Evolutionary conservation across 2,888 invertebrate species (phyloP).

Genomic region (Cepaea hortensis): DNA sequence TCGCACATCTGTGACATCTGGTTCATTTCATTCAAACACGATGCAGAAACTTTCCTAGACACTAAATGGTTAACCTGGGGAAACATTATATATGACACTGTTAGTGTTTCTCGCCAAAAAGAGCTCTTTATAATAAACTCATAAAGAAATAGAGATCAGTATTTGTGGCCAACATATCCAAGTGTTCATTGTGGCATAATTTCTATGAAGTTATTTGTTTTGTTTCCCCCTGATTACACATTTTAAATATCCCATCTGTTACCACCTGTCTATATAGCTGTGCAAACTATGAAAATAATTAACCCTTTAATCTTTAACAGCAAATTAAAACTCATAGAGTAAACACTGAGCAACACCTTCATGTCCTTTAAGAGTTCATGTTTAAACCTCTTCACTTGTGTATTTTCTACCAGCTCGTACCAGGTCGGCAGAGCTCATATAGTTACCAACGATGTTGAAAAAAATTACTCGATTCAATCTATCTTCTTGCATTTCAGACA

Average conservation of each 20-base stretch:
- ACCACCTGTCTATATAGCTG: not conserved
- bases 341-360: no score
- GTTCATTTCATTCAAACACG: constrained; percentile 66
- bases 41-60: constrained; percentile 67
- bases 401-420: no score
- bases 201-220: not conserved
- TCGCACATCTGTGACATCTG: constrained; percentile 72
- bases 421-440: no score
- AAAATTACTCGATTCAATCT: no score
- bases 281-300: no score
- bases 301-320: no score
- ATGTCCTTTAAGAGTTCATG: no score
- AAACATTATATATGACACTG: not conserved
- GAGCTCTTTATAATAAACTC: not conserved
- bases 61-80: constrained; percentile 67
- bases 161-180: not conserved
- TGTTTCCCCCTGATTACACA: not conserved
- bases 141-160: no score
- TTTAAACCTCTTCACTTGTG: no score
- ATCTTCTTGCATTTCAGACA: no score
- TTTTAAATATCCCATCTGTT: not conserved
- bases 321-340: no score
- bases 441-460: no score
- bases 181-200: not conserved
- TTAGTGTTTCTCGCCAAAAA: not conserved